Conservation (phyloP, 2,113 vertebrate genomes). For the Panthera tigris region DNA sequence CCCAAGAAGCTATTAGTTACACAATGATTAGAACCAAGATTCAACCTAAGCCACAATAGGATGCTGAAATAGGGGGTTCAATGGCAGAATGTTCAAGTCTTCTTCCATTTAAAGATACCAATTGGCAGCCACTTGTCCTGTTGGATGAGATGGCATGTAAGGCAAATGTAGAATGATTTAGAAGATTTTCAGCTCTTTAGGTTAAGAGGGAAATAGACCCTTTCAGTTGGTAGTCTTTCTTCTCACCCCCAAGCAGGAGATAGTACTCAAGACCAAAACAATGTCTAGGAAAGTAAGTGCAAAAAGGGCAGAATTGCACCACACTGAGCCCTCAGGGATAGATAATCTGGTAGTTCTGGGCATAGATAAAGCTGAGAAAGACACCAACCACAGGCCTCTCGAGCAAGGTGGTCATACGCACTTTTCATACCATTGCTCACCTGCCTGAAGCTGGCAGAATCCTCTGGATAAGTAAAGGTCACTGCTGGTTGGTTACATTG, state of each 20-base stretch:
- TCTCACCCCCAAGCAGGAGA: neutral
- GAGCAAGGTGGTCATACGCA: neutral
- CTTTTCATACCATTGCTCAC: neutral
- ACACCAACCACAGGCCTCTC: neutral
- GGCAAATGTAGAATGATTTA: neutral
- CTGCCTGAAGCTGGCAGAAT: neutral
- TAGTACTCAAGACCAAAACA: neutral
- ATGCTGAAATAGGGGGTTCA: neutral
- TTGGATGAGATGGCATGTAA: neutral
- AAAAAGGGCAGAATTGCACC: neutral
- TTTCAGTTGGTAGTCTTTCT: neutral
- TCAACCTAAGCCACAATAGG: neutral
- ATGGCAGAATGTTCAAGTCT: neutral
- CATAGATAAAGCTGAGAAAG: neutral
- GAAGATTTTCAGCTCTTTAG: neutral
- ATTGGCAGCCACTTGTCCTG: neutral
- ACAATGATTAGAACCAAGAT: neutral
- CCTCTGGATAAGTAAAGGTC: neutral
- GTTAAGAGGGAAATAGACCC: neutral
- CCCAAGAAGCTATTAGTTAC: neutral
- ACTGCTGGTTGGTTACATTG: neutral
- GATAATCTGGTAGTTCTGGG: neutral
- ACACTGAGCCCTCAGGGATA: neutral
- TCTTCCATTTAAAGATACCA: neutral
- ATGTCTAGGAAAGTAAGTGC: neutral